Conservation (phyloP, 1,140 invertebrate genomes). For the Glossosoma conforme region DNA sequence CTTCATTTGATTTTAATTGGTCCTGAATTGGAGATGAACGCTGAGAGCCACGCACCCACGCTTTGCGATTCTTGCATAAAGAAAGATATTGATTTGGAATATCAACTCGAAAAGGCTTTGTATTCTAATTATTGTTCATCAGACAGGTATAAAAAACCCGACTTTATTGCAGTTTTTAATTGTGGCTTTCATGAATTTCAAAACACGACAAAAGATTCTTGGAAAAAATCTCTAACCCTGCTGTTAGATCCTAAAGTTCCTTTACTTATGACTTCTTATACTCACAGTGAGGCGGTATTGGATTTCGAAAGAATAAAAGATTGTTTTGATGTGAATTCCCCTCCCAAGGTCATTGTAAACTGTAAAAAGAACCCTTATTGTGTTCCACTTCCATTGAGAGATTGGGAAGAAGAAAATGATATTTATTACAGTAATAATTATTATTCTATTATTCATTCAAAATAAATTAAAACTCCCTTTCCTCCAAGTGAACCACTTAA, state of each 20-base stretch:
- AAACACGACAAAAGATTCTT: constrained; percentile 30
- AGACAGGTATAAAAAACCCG: constrained; percentile 29
- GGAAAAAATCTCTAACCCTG: constrained; percentile 32
- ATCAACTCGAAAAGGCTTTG: constrained; percentile 24
- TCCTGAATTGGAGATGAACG: constrained; percentile 28
- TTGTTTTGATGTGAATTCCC: constrained; percentile 2
- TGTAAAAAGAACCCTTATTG: constrained; percentile 18
- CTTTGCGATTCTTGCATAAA: constrained; percentile 28
- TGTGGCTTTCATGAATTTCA: constrained; percentile 37
- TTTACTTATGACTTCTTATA: constrained; percentile 37
- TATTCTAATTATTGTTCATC: constrained; percentile 32
- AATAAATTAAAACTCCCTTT: not conserved
- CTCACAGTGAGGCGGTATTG: constrained; percentile 31
- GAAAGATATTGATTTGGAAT: constrained; percentile 20
- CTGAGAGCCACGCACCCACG: constrained; percentile 12
- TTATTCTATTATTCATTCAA: constrained; percentile 12
- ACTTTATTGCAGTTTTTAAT: constrained; percentile 37
- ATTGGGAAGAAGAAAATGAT: constrained; percentile 21
- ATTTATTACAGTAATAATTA: constrained; percentile 26
- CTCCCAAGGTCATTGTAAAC: constrained; percentile 5
- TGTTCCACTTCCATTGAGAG: constrained; percentile 22
- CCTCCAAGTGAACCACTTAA: no score
- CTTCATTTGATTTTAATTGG: constrained; percentile 34
- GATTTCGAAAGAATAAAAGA: constrained; percentile 18
- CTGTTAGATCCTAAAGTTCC: constrained; percentile 31